phyloP scores from a whole-genome alignment of 2,797 vertebrate species.

The Schizothorax lantsangensis region DNA sequence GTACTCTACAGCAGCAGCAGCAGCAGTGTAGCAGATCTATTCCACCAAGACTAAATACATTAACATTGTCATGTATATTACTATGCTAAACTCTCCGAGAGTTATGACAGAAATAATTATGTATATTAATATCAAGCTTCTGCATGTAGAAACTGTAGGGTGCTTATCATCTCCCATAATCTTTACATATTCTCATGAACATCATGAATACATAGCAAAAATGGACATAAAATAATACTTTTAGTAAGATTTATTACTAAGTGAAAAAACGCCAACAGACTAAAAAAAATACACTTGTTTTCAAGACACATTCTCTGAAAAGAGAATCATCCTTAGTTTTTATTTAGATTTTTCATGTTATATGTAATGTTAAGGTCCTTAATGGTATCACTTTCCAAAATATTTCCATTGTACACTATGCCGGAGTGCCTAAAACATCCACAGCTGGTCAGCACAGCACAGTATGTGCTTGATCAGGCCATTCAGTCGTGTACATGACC shows the following conservation, averaged over 20 bases:
- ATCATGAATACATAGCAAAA: neutral
- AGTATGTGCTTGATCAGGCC: slow-evolving; percentile 12
- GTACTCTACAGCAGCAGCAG: neutral
- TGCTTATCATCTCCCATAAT: neutral
- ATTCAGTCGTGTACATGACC: neutral
- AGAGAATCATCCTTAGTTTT: neutral
- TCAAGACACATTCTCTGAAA: neutral
- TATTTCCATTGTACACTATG: neutral
- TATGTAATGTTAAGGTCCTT: neutral
- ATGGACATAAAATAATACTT: neutral
- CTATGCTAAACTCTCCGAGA: too few species aligned
- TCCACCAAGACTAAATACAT: neutral
- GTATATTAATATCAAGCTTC: neutral
- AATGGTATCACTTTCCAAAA: neutral
- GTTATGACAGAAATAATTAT: neutral
- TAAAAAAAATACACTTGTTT: neutral
- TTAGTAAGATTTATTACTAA: neutral
- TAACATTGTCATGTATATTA: too few species aligned
- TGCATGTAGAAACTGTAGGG: neutral
- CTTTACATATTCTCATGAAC: neutral
- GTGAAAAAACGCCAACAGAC: neutral
- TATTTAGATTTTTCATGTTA: neutral
- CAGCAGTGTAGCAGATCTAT: neutral
- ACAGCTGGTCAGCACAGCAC: neutral
- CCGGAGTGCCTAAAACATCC: neutral